Percentiles rank a stretch among this genome's conserved stretches.
Conservation (phyloP, 2,797 vertebrate genomes). For the Tapera naevia region DNA sequence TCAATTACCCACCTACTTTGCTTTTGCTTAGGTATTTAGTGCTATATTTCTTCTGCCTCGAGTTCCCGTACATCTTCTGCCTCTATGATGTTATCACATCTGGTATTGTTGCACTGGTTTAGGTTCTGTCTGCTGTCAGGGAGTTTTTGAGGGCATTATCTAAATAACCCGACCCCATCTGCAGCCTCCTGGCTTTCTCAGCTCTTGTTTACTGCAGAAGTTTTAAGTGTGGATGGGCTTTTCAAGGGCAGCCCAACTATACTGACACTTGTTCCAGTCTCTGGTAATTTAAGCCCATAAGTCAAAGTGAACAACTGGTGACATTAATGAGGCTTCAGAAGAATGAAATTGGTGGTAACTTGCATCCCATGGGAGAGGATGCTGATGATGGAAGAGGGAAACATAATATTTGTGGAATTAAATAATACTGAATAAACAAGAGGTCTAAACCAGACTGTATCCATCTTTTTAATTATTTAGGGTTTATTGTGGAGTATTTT, state of each 20-base stretch:
- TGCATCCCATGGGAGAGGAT: neutral
- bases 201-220: neutral
- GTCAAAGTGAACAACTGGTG: constrained; percentile 26
- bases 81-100: accelerated
- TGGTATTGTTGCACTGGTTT: accelerated
- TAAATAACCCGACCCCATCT: neutral
- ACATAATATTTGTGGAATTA: constrained; percentile 55
- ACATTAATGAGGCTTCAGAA: constrained; percentile 45
- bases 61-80: neutral
- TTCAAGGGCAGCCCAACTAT: neutral
- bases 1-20: neutral
- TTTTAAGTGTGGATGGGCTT: neutral
- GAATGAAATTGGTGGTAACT: constrained; percentile 15
- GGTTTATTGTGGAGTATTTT: neutral
- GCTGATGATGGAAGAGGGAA: constrained; percentile 36
- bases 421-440: constrained; percentile 26
- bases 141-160: neutral
- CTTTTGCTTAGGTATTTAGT: neutral
- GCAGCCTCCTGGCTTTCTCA: neutral
- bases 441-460: constrained; percentile 26
- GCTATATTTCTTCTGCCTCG: accelerated
- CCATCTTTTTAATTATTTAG: constrained; percentile 49
- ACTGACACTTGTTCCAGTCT: constrained; percentile 12
- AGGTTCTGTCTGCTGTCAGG: neutral
- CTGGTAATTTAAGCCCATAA: constrained; percentile 29